These are phyloP conservation scores for Narcine bancroftii DNA, from an alignment of 2,113 vertebrate species.

Conservation along the genomic window DNA sequence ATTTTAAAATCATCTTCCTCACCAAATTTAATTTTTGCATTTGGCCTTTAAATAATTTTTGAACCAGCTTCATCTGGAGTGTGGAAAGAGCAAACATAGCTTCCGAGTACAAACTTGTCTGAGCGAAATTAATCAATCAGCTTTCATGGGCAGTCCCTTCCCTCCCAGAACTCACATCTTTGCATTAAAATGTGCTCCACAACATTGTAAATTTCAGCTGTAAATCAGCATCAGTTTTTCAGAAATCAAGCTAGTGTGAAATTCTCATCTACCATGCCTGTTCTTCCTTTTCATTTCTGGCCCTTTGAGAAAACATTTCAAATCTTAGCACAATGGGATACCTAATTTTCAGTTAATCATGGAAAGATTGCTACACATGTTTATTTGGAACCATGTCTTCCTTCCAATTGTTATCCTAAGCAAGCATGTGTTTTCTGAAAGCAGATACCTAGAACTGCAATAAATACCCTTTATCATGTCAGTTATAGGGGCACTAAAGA, in stretches of 20 bases:
- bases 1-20: background rate
- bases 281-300: background rate
- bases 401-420: background rate
- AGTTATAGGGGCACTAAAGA: background rate
- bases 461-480: slow-evolving; percentile 18
- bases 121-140: no score
- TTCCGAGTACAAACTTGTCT: background rate
- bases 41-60: background rate
- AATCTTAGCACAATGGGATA: background rate
- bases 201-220: background rate
- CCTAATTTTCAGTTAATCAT: background rate
- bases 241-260: background rate
- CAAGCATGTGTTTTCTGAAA: background rate
- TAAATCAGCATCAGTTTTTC: background rate
- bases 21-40: background rate
- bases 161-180: background rate
- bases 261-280: background rate
- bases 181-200: background rate
- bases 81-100: no score
- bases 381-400: background rate
- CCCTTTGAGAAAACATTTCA: no score
- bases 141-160: background rate
- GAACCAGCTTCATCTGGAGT: no score
- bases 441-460: background rate
- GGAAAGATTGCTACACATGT: background rate